Conservation (phyloP, 30 jellyfish, hydroid and myxozoan species). For the Mastigias papua region DNA sequence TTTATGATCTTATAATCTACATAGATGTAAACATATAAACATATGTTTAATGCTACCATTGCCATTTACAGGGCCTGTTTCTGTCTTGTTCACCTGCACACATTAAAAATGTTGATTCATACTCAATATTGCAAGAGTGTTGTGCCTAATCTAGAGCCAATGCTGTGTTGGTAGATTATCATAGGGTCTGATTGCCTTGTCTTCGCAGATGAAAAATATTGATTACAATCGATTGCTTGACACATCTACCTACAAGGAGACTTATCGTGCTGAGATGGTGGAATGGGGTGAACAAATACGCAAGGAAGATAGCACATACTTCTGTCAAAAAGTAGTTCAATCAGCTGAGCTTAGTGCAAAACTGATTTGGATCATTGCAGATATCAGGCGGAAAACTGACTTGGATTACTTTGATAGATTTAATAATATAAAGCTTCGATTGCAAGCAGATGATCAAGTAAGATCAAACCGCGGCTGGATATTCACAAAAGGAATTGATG, state of each 20-base stretch:
- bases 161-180: too few species aligned
- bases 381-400: slow-evolving; percentile 82
- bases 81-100: too few species aligned
- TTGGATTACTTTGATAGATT: slow-evolving; percentile 56
- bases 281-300: slow-evolving; percentile 89
- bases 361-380: slow-evolving; percentile 78
- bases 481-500: slow-evolving; percentile 81
- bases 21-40: too few species aligned
- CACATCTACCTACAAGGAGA: slow-evolving; percentile 85
- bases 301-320: slow-evolving; percentile 49
- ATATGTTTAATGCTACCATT: too few species aligned
- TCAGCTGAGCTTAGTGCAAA: slow-evolving; percentile 31
- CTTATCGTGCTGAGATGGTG: slow-evolving; percentile 78
- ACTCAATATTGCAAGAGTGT: too few species aligned
- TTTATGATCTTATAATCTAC: too few species aligned
- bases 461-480: slow-evolving; percentile 85
- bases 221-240: slow-evolving; percentile 72
- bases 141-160: too few species aligned
- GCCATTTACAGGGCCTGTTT: too few species aligned
- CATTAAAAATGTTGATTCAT: too few species aligned
- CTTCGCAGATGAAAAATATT: slow-evolving; percentile 37
- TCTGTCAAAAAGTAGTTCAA: slow-evolving; percentile 63
- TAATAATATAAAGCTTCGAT: slow-evolving; percentile 34
- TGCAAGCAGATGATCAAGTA: slow-evolving; percentile 40
- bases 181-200: not conserved